A percentile compares a stretch with the other conserved stretches of the same genome.
These are phyloP conservation scores for Artibeus jamaicensis DNA, from an alignment of 2,797 vertebrate genomes.

Conservation along the genomic window DNA sequence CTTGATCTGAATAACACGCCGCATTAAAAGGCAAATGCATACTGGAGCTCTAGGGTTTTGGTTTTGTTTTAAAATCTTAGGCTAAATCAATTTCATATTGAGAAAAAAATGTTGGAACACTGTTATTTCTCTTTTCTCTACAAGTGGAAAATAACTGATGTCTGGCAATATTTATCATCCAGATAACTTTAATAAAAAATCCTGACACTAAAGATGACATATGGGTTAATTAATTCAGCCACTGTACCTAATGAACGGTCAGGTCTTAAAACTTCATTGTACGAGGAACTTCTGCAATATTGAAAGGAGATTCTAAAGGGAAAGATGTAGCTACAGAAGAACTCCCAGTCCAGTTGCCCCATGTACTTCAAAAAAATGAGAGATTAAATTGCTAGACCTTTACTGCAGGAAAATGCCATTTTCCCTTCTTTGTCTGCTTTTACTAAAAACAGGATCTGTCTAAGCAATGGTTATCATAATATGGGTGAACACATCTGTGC, in stretches of 20 bases:
- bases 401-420: constrained; percentile 57
- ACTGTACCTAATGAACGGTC: neutral
- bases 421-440: constrained; percentile 46
- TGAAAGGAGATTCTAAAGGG: constrained; percentile 28
- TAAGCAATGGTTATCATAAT: constrained; percentile 68
- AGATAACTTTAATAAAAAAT: constrained; percentile 14
- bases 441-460: constrained; percentile 67
- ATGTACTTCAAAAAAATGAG: constrained; percentile 37
- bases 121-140: neutral
- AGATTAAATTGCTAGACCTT: constrained; percentile 41
- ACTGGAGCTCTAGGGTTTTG: neutral
- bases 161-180: neutral
- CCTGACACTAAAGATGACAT: neutral
- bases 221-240: constrained; percentile 11
- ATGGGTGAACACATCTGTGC: constrained; percentile 76
- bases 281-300: neutral
- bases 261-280: constrained; percentile 10
- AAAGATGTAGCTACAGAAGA: constrained; percentile 25
- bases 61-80: neutral
- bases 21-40: neutral
- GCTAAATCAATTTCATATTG: neutral
- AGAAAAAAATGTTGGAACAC: neutral
- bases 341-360: constrained; percentile 38
- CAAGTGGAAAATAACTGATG: neutral
- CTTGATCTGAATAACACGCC: neutral